A percentile compares a stretch with the other conserved stretches of the same genome.
Conservation (phyloP, 1,140 invertebrate genomes). For the Whitmania pigra region DNA sequence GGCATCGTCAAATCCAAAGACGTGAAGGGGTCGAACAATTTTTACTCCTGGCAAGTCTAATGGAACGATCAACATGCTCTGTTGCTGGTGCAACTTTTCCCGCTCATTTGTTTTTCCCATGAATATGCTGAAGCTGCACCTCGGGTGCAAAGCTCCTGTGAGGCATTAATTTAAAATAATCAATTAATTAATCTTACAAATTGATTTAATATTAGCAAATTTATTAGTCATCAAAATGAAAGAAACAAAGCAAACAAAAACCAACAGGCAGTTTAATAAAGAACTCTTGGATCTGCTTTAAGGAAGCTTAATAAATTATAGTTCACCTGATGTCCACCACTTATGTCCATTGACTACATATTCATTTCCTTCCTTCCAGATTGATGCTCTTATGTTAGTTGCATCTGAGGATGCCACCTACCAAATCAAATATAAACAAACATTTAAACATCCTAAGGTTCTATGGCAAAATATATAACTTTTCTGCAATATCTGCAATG, state of each 20-base stretch:
- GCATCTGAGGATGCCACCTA: conserved; percentile 46
- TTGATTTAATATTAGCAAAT: background rate
- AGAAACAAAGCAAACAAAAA: too few species aligned
- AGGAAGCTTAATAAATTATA: too few species aligned
- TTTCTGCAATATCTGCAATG: too few species aligned
- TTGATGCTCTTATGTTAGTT: conserved; percentile 43
- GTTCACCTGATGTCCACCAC: conserved; percentile 44
- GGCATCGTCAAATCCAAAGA: conserved; percentile 43
- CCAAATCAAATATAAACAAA: conserved; percentile 11
- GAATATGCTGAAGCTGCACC: conserved; percentile 44
- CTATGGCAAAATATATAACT: too few species aligned
- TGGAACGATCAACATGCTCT: conserved; percentile 46
- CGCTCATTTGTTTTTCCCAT: conserved; percentile 43
- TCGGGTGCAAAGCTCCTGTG: conserved; percentile 40
- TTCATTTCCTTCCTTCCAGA: conserved; percentile 38
- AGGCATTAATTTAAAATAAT: background rate
- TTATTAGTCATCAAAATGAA: too few species aligned
- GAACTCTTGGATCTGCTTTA: too few species aligned
- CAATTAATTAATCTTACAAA: background rate
- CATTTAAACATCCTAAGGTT: background rate
- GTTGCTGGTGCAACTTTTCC: conserved; percentile 37
- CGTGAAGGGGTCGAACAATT: conserved; percentile 40
- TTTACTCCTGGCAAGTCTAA: conserved; percentile 44
- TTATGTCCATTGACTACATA: conserved; percentile 45
- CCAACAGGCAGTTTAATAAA: too few species aligned